Evolutionary conservation across 2,888 invertebrate species (phyloP).

Genomic region (Drosophila emarginata): DNA sequence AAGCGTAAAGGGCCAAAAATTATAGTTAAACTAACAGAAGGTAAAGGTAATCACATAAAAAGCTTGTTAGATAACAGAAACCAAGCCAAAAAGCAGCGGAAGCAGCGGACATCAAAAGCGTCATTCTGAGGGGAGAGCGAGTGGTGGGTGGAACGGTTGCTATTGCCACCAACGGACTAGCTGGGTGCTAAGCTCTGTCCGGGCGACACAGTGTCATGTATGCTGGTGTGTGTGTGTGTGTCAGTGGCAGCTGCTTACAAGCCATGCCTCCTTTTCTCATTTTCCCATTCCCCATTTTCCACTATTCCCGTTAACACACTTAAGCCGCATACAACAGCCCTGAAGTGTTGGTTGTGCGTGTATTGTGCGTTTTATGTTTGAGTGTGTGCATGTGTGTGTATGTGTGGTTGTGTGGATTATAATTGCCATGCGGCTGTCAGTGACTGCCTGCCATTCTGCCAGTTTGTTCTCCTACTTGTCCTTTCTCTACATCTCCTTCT

Average conservation of each 20-base stretch:
- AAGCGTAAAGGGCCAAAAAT: slow-evolving; percentile 71
- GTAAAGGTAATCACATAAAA: slow-evolving; percentile 77
- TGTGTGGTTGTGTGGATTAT: slow-evolving; percentile 70
- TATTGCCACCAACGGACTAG: slow-evolving; percentile 37
- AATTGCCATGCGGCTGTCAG: slow-evolving; percentile 77
- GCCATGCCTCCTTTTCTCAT: slow-evolving; percentile 10
- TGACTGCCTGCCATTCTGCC: slow-evolving; percentile 55
- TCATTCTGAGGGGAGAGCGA: slow-evolving; percentile 15
- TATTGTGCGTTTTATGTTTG: slow-evolving; percentile 15
- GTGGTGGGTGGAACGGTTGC: slow-evolving; percentile 26
- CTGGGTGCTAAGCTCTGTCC: slow-evolving; percentile 70
- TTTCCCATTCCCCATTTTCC: slow-evolving; percentile 29
- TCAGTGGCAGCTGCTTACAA: slow-evolving; percentile 69
- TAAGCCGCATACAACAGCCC: slow-evolving; percentile 50
- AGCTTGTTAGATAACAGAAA: slow-evolving; percentile 73
- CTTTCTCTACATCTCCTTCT: not conserved
- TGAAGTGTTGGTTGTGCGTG: slow-evolving; percentile 9
- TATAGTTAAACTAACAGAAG: slow-evolving; percentile 76
- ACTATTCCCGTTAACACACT: slow-evolving; percentile 65
- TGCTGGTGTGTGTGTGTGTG: slow-evolving; percentile 72
- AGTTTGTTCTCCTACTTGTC: slow-evolving; percentile 3
- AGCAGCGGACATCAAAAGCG: slow-evolving; percentile 65
- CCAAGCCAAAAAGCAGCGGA: slow-evolving; percentile 49
- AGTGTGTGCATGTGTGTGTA: slow-evolving; percentile 18
- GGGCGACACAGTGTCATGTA: slow-evolving; percentile 72